phyloP scores from a whole-genome alignment of 2,888 invertebrate genomes.

The Stegana nigrithorax region DNA sequence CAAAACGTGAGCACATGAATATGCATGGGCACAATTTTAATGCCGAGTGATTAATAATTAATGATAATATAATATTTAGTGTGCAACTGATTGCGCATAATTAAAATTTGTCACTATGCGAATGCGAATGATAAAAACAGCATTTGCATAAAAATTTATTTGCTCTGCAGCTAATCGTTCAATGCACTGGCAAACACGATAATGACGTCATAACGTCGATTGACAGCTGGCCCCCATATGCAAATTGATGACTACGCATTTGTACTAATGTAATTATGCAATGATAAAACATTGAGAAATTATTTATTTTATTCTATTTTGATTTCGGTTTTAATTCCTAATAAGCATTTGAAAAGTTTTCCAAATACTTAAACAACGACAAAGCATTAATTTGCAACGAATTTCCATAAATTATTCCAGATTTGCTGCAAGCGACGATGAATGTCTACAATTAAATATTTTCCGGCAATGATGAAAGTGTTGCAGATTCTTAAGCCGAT shows the following conservation, averaged over 20 bases:
- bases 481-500: constrained; percentile 42
- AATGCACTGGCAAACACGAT: too few species aligned
- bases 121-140: neutral
- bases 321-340: neutral
- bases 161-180: too few species aligned
- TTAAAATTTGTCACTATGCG: neutral
- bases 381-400: neutral
- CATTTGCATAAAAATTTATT: neutral
- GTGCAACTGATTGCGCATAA: neutral
- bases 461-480: constrained; percentile 15
- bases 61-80: neutral
- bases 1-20: too few species aligned
- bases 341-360: too few species aligned
- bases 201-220: too few species aligned
- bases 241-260: too few species aligned
- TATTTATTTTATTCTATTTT: neutral
- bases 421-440: neutral
- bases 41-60: neutral
- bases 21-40: too few species aligned
- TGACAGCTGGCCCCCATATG: too few species aligned
- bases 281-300: neutral
- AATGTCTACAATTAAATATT: neutral
- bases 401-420: neutral
- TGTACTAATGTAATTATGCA: too few species aligned
- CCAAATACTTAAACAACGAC: neutral